Conservation (phyloP, 2,888 invertebrate genomes). For the Hedya salicella region DNA sequence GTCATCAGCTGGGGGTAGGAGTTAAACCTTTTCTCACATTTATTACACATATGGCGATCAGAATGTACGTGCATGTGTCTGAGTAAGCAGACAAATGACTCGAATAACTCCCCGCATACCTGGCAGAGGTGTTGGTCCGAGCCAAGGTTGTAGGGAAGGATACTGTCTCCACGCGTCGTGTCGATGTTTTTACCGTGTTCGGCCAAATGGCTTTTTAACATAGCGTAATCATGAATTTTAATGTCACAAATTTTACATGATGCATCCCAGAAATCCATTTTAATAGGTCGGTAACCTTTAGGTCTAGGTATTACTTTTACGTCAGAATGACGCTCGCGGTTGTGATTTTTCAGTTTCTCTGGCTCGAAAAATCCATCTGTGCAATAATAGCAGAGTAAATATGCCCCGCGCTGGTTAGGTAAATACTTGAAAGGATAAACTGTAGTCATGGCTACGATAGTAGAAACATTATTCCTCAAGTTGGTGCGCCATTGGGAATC, state of each 20-base stretch:
- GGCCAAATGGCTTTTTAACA: constrained; percentile 65
- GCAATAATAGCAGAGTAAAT: constrained; percentile 70
- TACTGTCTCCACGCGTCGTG: constrained; percentile 68
- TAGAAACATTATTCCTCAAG: constrained; percentile 72
- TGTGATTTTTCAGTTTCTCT: constrained; percentile 9
- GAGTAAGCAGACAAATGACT: constrained; percentile 1
- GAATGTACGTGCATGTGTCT: constrained; percentile 21
- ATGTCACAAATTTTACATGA: constrained; percentile 68
- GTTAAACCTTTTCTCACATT: constrained; percentile 9
- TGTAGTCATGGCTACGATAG: constrained; percentile 69
- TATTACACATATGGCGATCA: constrained; percentile 7
- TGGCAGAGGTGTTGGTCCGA: constrained; percentile 6
- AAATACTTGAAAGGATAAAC: constrained; percentile 79
- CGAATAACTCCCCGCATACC: constrained; percentile 10
- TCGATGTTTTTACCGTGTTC: constrained; percentile 69
- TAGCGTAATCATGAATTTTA: constrained; percentile 62
- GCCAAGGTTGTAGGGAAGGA: constrained; percentile 70
- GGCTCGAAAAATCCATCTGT: constrained; percentile 60
- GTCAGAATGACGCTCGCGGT: constrained; percentile 7
- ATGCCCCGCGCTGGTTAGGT: constrained; percentile 45
- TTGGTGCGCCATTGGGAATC: constrained; percentile 55
- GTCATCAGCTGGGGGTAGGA: background rate
- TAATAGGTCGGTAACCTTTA: constrained; percentile 73
- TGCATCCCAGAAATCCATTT: constrained; percentile 71
- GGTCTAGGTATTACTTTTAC: constrained; percentile 63